Conservation (phyloP, 64 coral and sea anemone species). For the Anthopleura sola region DNA sequence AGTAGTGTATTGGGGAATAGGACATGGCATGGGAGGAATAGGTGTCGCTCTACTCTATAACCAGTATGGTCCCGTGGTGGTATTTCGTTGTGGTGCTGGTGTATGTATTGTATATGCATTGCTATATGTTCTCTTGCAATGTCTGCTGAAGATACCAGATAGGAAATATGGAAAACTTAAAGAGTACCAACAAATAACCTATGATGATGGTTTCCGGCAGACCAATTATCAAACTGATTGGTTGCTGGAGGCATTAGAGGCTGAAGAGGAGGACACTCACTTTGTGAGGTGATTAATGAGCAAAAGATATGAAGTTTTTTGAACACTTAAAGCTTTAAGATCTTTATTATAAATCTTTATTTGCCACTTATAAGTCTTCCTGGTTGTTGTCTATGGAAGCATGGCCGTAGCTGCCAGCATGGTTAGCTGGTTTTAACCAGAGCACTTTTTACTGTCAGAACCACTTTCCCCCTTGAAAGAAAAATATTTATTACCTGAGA, state of each 20-base stretch:
- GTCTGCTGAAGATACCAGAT: conserved; percentile 70
- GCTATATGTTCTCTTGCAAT: conserved; percentile 74
- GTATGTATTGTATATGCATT: conserved; percentile 84
- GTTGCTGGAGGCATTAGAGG: conserved; percentile 85
- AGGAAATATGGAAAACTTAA: conserved; percentile 51
- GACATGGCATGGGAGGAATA: conserved; percentile 71
- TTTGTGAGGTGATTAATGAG: conserved; percentile 33
- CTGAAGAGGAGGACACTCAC: conserved; percentile 72
- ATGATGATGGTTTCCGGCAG: conserved; percentile 17
- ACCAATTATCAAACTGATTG: conserved; percentile 65
- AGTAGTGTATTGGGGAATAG: conserved; percentile 69
- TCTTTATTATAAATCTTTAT: too few relatives aligned
- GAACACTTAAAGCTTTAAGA: neutral
- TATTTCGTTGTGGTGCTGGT: conserved; percentile 90
- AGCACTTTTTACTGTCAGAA: too few relatives aligned
- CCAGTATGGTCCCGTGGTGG: conserved; percentile 71
- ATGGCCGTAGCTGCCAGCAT: too few relatives aligned
- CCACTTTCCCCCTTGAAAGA: too few relatives aligned
- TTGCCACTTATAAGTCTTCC: too few relatives aligned
- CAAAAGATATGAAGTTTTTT: neutral
- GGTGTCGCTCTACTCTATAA: conserved; percentile 64
- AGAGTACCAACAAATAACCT: conserved; percentile 63
- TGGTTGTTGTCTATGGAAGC: too few relatives aligned
- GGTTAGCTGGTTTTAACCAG: too few relatives aligned
- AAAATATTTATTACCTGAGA: too few relatives aligned